Evolutionary conservation across 2,888 invertebrate genomes (phyloP), one percentile per base, ranked within the genome.

Genomic region (Cryptosula pallasiana): DNA sequence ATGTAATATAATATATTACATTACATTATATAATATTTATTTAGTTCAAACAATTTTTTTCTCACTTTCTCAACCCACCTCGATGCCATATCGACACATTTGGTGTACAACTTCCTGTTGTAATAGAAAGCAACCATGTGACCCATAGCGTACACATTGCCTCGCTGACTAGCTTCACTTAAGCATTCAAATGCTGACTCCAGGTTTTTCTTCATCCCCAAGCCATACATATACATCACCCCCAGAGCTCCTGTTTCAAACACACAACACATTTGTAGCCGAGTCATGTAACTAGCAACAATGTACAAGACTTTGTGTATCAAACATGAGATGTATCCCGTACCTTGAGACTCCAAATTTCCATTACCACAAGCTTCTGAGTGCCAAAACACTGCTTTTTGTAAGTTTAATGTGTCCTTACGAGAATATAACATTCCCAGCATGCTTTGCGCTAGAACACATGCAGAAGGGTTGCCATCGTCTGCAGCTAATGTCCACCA

Each of bases 71-170:
- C n/a, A 20, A 45, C 63, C 5, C 55, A 85, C 84, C 81, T 81
- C n/a, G 81, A 79, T 54, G 84, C 82, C 25, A 84, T 76, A 71
- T 83, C 83, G 13, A 81, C 80, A 35, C 83, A 80, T 76, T 84
- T 84, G 5, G 84, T 83, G 76, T 77, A 84, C 1, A 85, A 77
- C 75, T 83, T 84, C 27, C 81, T 76, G 23, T 77, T 76, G 76
- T 84, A 85, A 75, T 84, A 85, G 72, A 82, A 81, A 1, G 78
- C 77, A 3, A 82, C 79, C 35, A 85, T 79, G 73, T 83, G 80
- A 0, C 84, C 85, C 81, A 83, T 83, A 58, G 84, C 84, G 75
- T 83, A 85, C 35, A 85, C 82, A 78, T 84, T 84, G 34, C 85
- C 85, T 63, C 84, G 74, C 55, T 81, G 80, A 9, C 82, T 75